phyloP scores from a whole-genome alignment of 2,113 vertebrate genomes.

The Etheostoma cragini region DNA sequence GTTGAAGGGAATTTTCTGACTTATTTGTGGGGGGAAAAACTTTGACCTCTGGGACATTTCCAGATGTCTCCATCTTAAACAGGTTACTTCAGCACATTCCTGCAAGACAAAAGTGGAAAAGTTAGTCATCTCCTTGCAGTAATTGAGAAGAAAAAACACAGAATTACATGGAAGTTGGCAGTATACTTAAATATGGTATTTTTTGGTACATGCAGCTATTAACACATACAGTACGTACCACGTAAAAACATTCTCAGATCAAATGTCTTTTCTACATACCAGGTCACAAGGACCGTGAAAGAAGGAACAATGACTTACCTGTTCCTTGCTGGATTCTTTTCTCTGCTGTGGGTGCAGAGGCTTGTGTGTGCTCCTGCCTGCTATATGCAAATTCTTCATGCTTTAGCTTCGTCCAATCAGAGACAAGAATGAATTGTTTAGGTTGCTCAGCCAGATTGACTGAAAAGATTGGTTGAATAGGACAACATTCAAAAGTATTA shows the following conservation, averaged over 20 bases:
- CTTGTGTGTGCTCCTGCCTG: constrained; percentile 36
- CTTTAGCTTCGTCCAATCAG: constrained; percentile 54
- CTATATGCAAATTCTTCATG: constrained; percentile 73
- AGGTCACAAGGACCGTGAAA: not conserved
- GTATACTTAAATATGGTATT: not conserved
- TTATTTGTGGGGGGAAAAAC: not conserved
- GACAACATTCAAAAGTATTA: not conserved
- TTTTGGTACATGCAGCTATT: not conserved
- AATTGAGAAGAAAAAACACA: no score
- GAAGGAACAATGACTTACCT: constrained; percentile 35
- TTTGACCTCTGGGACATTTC: constrained; percentile 3
- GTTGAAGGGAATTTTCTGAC: not conserved
- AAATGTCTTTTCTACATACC: not conserved
- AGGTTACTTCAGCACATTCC: not conserved
- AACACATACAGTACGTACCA: not conserved
- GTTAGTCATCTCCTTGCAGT: no score
- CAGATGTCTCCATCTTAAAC: constrained; percentile 47
- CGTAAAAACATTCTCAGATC: not conserved
- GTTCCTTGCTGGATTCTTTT: constrained; percentile 38
- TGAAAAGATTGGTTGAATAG: not conserved
- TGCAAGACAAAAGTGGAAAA: constrained; percentile 6
- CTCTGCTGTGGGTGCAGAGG: constrained; percentile 38
- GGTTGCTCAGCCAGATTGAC: constrained; percentile 4
- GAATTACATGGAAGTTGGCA: not conserved
- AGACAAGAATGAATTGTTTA: constrained; percentile 2